Conservation (phyloP, 2,113 vertebrate genomes). For the Actinemys pallida region DNA sequence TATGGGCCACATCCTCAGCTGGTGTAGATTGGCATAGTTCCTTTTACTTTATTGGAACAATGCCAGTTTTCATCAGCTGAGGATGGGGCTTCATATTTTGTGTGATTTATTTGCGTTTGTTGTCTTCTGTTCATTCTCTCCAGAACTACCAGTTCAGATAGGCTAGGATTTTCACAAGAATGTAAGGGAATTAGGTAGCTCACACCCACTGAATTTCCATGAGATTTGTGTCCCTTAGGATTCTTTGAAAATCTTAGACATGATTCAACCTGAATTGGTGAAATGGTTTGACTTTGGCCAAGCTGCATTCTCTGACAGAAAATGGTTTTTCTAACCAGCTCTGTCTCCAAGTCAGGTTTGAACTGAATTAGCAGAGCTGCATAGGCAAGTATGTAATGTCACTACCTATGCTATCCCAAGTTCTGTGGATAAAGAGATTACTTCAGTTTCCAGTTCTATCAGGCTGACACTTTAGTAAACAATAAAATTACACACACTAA, state of each 20-base stretch:
- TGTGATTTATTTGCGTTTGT: background rate
- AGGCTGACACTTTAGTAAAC: background rate
- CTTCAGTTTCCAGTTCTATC: background rate
- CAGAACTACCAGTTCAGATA: background rate
- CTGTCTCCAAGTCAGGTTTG: background rate
- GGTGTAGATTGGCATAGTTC: background rate
- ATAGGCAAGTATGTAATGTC: background rate
- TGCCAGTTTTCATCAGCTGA: background rate
- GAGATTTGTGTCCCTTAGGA: background rate
- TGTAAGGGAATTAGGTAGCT: background rate
- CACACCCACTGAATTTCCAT: background rate
- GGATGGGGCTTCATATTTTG: background rate
- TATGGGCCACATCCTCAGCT: background rate
- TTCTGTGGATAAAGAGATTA: rapidly evolving
- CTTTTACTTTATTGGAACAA: background rate
- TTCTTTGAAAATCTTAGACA: background rate
- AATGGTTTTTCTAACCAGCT: background rate
- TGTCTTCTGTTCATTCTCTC: background rate
- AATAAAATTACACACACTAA: background rate
- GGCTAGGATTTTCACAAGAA: background rate
- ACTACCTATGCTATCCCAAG: background rate
- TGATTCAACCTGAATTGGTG: background rate
- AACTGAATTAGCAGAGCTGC: background rate
- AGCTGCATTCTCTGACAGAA: background rate
- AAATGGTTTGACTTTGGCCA: background rate